phyloP scores from a whole-genome alignment of 1,140 invertebrate species.

The Acromyrmex echinatior region DNA sequence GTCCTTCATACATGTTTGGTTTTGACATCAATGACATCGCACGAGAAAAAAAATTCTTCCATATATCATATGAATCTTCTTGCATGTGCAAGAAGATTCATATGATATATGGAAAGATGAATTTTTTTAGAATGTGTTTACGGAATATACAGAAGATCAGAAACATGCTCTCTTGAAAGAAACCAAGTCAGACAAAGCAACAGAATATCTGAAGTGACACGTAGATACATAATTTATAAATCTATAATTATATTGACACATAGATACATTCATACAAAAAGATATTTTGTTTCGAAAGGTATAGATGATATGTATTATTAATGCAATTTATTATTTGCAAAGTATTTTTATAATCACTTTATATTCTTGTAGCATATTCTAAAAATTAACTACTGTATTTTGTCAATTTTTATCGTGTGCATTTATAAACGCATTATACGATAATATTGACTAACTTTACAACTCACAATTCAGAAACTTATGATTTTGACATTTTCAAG shows the following conservation, averaged over 20 bases:
- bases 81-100: not conserved
- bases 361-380: not conserved
- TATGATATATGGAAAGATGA: too few species aligned
- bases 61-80: constrained; percentile 57
- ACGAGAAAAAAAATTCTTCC: constrained; percentile 64
- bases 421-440: not conserved
- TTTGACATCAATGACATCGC: constrained; percentile 63
- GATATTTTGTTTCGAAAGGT: not conserved
- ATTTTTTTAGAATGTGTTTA: too few species aligned
- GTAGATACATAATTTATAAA: not conserved
- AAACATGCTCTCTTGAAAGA: not conserved
- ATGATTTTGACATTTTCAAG: not conserved
- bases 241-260: constrained; percentile 11
- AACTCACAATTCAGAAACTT: not conserved
- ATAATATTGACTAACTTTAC: not conserved
- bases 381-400: not conserved
- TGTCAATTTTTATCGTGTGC: not conserved
- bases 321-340: not conserved
- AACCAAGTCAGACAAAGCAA: constrained; percentile 8
- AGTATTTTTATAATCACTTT: not conserved
- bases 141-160: constrained; percentile 9
- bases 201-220: not conserved
- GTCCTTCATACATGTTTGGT: constrained; percentile 63
- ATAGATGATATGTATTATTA: not conserved
- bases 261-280: not conserved